Base-by-base conservation (phyloP, 30 jellyfish, hydroid and myxozoan species). In the Thelohanellus kitauei region DNA sequence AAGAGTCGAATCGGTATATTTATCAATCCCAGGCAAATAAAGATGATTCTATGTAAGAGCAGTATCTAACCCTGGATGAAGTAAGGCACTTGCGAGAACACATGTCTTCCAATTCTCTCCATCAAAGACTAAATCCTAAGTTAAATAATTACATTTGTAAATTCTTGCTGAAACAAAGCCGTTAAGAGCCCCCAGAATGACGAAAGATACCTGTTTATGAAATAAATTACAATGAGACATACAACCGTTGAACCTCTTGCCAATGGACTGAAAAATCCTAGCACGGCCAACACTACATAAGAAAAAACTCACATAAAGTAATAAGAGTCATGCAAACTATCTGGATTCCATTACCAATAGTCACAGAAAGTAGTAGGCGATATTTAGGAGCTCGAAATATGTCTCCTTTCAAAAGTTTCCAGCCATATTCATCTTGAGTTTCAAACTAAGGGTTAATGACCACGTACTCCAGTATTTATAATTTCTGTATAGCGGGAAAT, bases 341-440 rank as follows among this genome's bases (percentile, higher is more conserved):
- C 44, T 78, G 95, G 16, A 78, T 89, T 16, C 95, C 95, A 43
- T 85, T 63, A 4, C 95, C 95, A 33, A 66, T 32, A 14, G 66
- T 38, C 20, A 89, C 88, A 4, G 90, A 53, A 30, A 78, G 48
- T 3, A 78, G 49, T 45, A 59, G 32, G 2, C 85, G 90, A 27
- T 29, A 47, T 33, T 50, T 41, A 11, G 95, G 95, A 2, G 95
- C 85, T 41, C 95, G 85, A 18, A 78, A 78, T 4, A 78, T 85
- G 43, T 78, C 95, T 20, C 95, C 95, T 45, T 78, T 88, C 17
- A 78, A 82, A 1, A 78, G 52, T 41, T 78, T 78, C 95, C 95
- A 78, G 1, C 95, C 95, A 2, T 87, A 62, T 37, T 78, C 95
- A 33, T 78, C 95, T 21, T 58, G 59, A 2, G 88, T 54, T 19